Conservation (phyloP, 2,888 invertebrate species). For the Clitarchus hookeri region DNA sequence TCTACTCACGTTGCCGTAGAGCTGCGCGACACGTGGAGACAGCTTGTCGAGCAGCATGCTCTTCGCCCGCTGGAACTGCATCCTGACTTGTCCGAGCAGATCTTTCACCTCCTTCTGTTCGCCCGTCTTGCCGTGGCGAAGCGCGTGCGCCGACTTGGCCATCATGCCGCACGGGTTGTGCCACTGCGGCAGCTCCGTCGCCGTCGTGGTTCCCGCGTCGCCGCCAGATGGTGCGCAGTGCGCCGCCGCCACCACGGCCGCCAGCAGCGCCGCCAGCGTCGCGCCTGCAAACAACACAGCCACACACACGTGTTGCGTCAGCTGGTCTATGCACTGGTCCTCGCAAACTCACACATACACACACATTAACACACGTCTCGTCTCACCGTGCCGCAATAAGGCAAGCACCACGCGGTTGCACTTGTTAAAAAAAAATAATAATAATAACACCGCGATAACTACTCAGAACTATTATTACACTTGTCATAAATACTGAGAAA, state of each 20-base stretch:
- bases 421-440: too few species aligned
- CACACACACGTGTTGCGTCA: not conserved
- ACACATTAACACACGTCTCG: not conserved
- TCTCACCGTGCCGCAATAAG: too few species aligned
- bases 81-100: too few species aligned
- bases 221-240: conserved; percentile 18
- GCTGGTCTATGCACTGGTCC: too few species aligned
- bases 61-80: too few species aligned
- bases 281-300: conserved; percentile 1
- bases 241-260: not conserved
- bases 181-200: not conserved
- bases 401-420: too few species aligned
- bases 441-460: too few species aligned
- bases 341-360: not conserved
- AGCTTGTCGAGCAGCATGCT: too few species aligned
- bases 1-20: not conserved
- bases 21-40: not conserved
- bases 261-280: conserved; percentile 10
- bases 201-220: not conserved
- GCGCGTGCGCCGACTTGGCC: not conserved
- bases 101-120: not conserved
- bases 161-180: conserved; percentile 16
- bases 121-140: not conserved
- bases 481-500: too few species aligned
- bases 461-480: too few species aligned